Base-by-base conservation (phyloP, 2,113 vertebrate genomes). In the Zosterops lateralis region DNA sequence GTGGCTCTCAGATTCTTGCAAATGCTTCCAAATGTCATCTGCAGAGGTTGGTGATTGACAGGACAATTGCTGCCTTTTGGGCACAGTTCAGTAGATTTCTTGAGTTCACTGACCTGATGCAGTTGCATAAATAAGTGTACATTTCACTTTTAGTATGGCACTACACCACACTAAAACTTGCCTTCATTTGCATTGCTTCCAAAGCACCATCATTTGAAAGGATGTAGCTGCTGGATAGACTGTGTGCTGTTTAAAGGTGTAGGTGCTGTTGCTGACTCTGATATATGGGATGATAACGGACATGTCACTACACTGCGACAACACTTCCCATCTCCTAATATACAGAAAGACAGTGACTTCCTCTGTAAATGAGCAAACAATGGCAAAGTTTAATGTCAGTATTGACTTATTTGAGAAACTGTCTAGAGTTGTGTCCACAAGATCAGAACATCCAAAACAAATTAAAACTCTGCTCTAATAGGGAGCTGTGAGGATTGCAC, bases 321-420 rank as follows among this genome's bases (percentile, higher is more conserved):
- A 31, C 9, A 44, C 12, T 84, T 67, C 13, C 26, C 10, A 1
- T 78, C 60, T 77, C 78, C 93, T 78, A 84, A 78, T 54, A 67
- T 3, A 64, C 31, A 84, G 62, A 75, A 72, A 67, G n/a, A 51
- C 4, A 60, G 21, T 17, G 7, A 9, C 17, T 66, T 84, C 13
- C 17, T 56, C 50, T 77, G 36, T 36, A 73, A 95, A 81, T 0
- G 12, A 77, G 28, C 5, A 76, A 96, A 60, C 22, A 68, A 6
- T 14, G 11, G 19, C 22, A 61, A 92, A 84, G 28, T 31, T 12
- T n/a, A 64, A 90, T 44, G 29, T 58, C 80, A 77, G 6, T 62
- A 92, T 74, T 86, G 65, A 80, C 28, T 60, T 40, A n/a, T 96
- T 90, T 84, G 40, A 86, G 44, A 77, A 77, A 74, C 10, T n/a